phyloP scores from a whole-genome alignment of 2,888 invertebrate species.

The Chymomyza amoena region DNA sequence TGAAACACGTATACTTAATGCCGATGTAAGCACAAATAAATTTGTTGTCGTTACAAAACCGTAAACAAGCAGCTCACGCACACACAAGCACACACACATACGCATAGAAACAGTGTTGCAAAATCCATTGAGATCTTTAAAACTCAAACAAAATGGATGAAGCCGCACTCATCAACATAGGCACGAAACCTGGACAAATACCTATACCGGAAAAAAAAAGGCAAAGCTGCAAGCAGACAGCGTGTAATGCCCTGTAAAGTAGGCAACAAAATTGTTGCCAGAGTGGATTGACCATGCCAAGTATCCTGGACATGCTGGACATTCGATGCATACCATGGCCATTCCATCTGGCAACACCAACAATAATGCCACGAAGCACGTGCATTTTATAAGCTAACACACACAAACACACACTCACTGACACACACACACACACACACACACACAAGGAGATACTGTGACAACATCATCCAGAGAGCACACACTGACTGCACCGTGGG shows the following conservation, averaged over 20 bases:
- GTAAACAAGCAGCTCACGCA: not conserved
- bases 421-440: not conserved
- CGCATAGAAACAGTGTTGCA: not conserved
- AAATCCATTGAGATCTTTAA: slow-evolving; percentile 2
- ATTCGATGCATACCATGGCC: not conserved
- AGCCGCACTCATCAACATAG: not conserved
- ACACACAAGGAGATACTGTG: not conserved
- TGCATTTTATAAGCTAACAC: slow-evolving; percentile 2
- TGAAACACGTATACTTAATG: not conserved
- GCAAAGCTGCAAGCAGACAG: not conserved
- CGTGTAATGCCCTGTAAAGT: slow-evolving; percentile 7
- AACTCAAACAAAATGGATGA: not conserved
- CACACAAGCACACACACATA: not conserved
- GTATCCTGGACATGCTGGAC: not conserved
- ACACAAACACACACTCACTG: not conserved
- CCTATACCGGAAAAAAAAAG: not conserved
- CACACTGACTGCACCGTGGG: not conserved
- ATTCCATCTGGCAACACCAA: not conserved
- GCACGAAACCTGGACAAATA: not conserved
- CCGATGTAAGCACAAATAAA: not conserved
- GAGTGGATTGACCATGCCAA: not conserved
- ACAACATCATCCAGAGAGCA: not conserved
- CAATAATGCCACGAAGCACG: slow-evolving; percentile 1
- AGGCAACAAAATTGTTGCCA: slow-evolving; percentile 4
- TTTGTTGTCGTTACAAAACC: not conserved